Evolutionary conservation across 2,113 vertebrate species (phyloP).

Genomic region (Rallus limicola): DNA sequence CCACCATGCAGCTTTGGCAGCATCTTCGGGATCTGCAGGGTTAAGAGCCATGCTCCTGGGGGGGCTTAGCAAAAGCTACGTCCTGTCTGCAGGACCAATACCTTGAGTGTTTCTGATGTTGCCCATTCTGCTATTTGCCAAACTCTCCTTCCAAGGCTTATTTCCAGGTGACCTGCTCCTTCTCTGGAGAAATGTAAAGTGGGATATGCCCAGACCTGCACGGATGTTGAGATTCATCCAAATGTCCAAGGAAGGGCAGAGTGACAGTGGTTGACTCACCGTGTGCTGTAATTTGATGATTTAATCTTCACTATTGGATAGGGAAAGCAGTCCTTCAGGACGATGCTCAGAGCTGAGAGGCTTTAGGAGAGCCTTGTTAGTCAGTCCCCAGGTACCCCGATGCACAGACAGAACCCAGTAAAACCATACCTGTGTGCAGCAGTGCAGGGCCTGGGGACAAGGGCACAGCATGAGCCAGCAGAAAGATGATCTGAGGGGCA

Average conservation of each 20-base stretch:
- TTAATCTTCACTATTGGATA: background rate
- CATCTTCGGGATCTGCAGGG: background rate
- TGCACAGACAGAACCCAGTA: background rate
- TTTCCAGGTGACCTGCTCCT: background rate
- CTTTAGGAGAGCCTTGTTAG: background rate
- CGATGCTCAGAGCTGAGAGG: background rate
- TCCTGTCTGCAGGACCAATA: background rate
- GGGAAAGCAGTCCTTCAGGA: background rate
- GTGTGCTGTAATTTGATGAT: background rate
- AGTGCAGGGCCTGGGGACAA: background rate
- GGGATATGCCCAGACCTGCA: background rate
- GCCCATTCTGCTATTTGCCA: background rate
- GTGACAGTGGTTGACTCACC: background rate
- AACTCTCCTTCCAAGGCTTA: background rate
- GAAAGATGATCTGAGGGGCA: background rate
- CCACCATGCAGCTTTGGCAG: background rate
- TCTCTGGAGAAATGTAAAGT: background rate
- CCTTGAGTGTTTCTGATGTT: accelerated
- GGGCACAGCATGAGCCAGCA: background rate
- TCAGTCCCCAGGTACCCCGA: background rate
- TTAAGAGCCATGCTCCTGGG: accelerated
- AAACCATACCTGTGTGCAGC: accelerated
- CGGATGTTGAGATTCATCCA: background rate
- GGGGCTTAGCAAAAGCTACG: background rate
- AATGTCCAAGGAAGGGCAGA: conserved; percentile 6